Evolutionary conservation across 2,113 vertebrate genomes (phyloP), one percentile per base, ranked within the genome.

Genomic region (Bolborhynchus lineola): DNA sequence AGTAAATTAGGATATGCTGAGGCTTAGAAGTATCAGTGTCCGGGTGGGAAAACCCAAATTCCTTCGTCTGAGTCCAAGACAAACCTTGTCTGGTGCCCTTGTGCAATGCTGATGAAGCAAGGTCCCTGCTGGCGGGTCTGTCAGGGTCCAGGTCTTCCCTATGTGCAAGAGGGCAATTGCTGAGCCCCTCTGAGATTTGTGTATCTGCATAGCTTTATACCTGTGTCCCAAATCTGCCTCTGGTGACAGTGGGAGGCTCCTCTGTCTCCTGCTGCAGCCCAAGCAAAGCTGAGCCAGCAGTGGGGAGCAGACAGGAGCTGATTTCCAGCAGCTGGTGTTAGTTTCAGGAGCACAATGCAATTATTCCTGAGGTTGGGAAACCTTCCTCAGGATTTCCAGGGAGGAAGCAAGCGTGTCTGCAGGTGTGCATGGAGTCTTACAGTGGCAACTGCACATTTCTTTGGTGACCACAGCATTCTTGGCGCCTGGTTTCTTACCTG

Each of bases 341-440:
- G 26, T 37, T 78, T 63, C 59, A 47, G 50, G 14, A 42, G 33
- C 21, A 81, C 53, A 37, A 3, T 24, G 13, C 16, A 25, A 4
- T 49, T 65, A 19, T 70, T 81, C 13, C 28, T 28, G 12, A 50
- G 41, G 52, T 7, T 74, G 31, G 47, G n/a, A 82, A 53, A 44
- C 42, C 42, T 76, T 42, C 44, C 53, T 39, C 24, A 13, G 68
- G 77, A 44, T 53, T 83, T 88, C 68, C 82, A 86, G 59, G 63
- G 31, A 49, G 31, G 80, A 63, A 18, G 29, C 4, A 29, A 70
- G n/a, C 0, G 2, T 10, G 70, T 4, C 70, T 75, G 77, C 1
- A 0, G 44, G 42, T 29, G 39, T 0, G 3, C 17, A 50, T 16
- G 20, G 18, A 53, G 62, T 14, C 68, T 15, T 1, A 4, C 46